A percentile compares a stretch with the other conserved stretches of the same genome.
Conservation (phyloP, 2,797 vertebrate genomes). For the Holocentrus rufus region DNA sequence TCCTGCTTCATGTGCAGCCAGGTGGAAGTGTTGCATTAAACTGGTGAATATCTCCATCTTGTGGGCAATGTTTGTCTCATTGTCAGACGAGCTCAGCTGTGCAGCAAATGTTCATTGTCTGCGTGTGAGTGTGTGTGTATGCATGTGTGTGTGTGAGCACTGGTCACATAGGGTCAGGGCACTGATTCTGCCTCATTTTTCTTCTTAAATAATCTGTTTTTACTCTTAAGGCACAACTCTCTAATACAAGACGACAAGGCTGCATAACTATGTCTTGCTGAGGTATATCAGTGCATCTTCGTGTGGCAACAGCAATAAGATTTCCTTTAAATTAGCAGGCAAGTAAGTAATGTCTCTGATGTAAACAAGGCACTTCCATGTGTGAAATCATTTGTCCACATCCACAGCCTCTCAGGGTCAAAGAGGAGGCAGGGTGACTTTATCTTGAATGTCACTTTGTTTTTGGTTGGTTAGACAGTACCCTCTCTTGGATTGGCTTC, state of each 20-base stretch:
- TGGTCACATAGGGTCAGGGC: constrained; percentile 37
- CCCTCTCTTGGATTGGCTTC: constrained; percentile 84
- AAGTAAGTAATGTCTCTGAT: constrained; percentile 31
- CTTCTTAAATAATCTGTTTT: not conserved
- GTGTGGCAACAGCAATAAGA: not conserved
- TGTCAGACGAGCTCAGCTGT: not conserved
- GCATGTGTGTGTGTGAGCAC: constrained; percentile 10
- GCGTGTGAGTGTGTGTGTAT: too few relatives aligned
- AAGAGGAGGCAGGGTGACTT: constrained; percentile 83
- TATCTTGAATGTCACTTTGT: constrained; percentile 88
- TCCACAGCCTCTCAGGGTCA: constrained; percentile 75
- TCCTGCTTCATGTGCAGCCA: constrained; percentile 47
- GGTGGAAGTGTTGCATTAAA: constrained; percentile 64
- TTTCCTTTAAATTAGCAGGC: constrained; percentile 26
- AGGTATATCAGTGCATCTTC: constrained; percentile 1
- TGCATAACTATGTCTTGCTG: not conserved
- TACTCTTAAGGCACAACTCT: not conserved
- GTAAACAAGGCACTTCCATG: constrained; percentile 73
- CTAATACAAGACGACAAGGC: not conserved
- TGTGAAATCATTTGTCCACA: constrained; percentile 77
- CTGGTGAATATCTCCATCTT: constrained; percentile 88
- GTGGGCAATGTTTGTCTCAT: constrained; percentile 73
- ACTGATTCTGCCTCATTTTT: not conserved
- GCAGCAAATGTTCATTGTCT: constrained; percentile 30
- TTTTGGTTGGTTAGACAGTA: constrained; percentile 85